A percentile compares a stretch with the other conserved stretches of the same genome.
Conservation (phyloP, 2,888 invertebrate species). For the Isoperla grammatica region DNA sequence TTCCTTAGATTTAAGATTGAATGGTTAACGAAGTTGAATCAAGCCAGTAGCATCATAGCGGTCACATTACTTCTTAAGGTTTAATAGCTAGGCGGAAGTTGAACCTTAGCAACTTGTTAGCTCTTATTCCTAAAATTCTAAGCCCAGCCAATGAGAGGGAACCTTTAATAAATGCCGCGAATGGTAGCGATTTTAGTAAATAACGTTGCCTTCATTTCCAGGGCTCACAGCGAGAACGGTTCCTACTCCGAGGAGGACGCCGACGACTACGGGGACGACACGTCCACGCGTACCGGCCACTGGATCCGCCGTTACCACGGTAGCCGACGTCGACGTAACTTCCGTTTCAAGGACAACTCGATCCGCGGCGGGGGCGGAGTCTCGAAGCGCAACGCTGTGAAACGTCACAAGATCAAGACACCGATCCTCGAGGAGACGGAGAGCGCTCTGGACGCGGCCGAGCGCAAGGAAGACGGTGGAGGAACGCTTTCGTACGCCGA, state of each 20-base stretch:
- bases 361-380: constrained; percentile 7
- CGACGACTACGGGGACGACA: constrained; percentile 13
- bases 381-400: constrained; percentile 6
- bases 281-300: not conserved
- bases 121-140: too few relatives aligned
- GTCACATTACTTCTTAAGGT: too few relatives aligned
- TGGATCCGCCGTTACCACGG: constrained; percentile 11
- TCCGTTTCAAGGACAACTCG: not conserved
- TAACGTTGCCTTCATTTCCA: not conserved
- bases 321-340: constrained; percentile 2
- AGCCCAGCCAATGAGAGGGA: too few relatives aligned
- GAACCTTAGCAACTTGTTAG: too few relatives aligned
- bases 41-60: too few relatives aligned
- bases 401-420: constrained; percentile 36
- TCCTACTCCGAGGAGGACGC: constrained; percentile 20
- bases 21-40: too few relatives aligned
- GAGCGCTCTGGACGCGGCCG: constrained; percentile 31
- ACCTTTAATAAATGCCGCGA: too few relatives aligned
- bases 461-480: constrained; percentile 19
- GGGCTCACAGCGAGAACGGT: constrained; percentile 11
- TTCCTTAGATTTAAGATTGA: too few relatives aligned
- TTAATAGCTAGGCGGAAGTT: too few relatives aligned
- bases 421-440: constrained; percentile 39
- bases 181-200: too few relatives aligned
- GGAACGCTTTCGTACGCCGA: constrained; percentile 23